Evolutionary conservation across 30 jellyfish, hydroid and myxozoan genomes (phyloP).

Genomic region (Morbakka virulenta): DNA sequence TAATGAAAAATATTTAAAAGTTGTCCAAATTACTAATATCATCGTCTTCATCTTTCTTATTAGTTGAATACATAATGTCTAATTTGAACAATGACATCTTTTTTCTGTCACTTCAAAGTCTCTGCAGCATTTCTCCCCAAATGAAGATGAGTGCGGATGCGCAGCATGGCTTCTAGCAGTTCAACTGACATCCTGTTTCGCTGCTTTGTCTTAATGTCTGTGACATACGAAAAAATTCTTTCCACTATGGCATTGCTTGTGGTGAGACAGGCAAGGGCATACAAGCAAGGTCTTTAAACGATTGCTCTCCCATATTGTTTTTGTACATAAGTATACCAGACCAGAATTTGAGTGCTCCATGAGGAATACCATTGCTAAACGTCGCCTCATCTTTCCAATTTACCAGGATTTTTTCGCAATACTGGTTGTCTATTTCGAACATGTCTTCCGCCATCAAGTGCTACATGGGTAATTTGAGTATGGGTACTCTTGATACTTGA

Average conservation of each 20-base stretch:
- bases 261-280: slow-evolving; percentile 53
- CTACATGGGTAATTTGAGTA: too few species aligned
- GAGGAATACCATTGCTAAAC: slow-evolving; percentile 42
- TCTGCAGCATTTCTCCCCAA: slow-evolving; percentile 3
- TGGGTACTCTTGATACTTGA: too few species aligned
- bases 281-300: slow-evolving; percentile 53
- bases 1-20: neutral
- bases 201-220: slow-evolving; percentile 33
- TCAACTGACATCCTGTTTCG: too few species aligned
- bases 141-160: slow-evolving; percentile 32
- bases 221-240: slow-evolving; percentile 38
- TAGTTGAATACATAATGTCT: too few species aligned
- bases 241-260: slow-evolving; percentile 62
- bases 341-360: slow-evolving; percentile 34
- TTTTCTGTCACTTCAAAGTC: too few species aligned
- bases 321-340: slow-evolving; percentile 7
- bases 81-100: too few species aligned
- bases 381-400: slow-evolving; percentile 38
- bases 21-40: slow-evolving; percentile 49
- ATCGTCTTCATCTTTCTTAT: too few species aligned
- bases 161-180: too few species aligned
- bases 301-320: too few species aligned
- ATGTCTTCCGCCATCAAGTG: too few species aligned
- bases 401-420: slow-evolving; percentile 16
- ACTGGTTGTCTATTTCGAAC: too few species aligned